Base-by-base conservation (phyloP, 1,140 invertebrate species). In the Centruroides vittatus region DNA sequence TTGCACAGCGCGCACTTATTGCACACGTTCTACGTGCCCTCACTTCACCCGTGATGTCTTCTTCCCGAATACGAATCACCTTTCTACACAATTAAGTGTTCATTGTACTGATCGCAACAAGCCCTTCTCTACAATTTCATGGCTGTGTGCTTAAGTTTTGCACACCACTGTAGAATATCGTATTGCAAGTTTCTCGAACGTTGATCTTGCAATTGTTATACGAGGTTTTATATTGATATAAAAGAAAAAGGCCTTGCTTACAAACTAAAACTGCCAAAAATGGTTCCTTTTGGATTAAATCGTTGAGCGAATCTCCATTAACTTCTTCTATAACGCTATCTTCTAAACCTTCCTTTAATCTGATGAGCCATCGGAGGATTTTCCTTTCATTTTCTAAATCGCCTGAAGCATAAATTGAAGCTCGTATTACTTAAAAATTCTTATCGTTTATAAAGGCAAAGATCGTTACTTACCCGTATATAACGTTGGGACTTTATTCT, bases 321-420 rank as follows among this genome's bases (percentile, higher is more conserved):
- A 94, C 89, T 71, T 93, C 88, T 76, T 93, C 90, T 65, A 94
- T 93, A 54, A 92, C 84, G 71, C 93, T 89, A 70, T 91, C 54
- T 35, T 67, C 89, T 71, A 92, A 89, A 59, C 62, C 61, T 50
- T 63, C 60, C 49, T 65, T 60, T 1, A 54, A 48, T 48, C 54
- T 41, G 7, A 61, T 58, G 4, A 67, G 52, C 66, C 66, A 67
- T 7, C 55, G 60, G 34, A 67, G 55, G 3, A 67, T 58, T 0
- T 62, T 35, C 35, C 64, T 56, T 52, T 66, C 66, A 23, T 66
- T 61, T 7, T 66, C 49, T 5, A 67, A 58, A 34, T 67, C 60
- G 23, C 65, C 88, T 77, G 72, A 72, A 65, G 46, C 59, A 59
- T 12, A 36, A 58, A 23, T 23, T 23, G 23, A 23, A 23, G 23